These are phyloP conservation scores for Melinopterus prodromus DNA, from an alignment of 2,888 invertebrate genomes.

Conservation along the genomic window DNA sequence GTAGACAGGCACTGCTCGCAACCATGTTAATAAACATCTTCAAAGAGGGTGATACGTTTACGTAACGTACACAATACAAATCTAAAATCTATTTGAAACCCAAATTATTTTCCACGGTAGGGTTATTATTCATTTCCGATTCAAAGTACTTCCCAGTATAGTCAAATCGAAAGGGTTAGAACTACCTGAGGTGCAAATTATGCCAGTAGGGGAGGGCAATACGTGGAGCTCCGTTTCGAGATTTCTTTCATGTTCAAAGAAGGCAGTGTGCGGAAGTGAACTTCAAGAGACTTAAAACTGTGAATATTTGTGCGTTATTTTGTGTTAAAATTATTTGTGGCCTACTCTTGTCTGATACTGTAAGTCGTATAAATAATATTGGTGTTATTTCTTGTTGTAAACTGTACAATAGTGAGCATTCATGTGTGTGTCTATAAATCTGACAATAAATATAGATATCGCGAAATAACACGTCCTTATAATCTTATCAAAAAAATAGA, in stretches of 20 bases:
- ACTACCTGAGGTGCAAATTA: neutral
- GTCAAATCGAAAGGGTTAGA: neutral
- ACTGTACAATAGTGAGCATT: neutral
- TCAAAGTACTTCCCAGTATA: neutral
- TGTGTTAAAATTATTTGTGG: neutral
- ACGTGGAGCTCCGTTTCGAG: neutral
- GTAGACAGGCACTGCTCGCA: slow-evolving; percentile 7
- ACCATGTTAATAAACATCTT: neutral
- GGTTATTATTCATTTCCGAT: neutral
- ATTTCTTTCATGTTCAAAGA: neutral
- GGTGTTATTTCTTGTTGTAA: neutral
- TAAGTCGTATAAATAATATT: neutral
- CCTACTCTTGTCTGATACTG: neutral
- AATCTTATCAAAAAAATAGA: no score
- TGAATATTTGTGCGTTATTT: neutral
- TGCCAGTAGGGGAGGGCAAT: neutral
- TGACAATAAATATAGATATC: no score
- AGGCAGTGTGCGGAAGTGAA: neutral
- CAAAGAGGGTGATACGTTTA: neutral
- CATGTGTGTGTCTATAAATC: no score
- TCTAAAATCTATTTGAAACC: neutral
- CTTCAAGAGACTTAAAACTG: neutral
- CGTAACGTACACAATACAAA: neutral
- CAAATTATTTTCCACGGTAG: neutral
- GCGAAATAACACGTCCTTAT: no score